Evolutionary conservation across 2,113 vertebrate species (phyloP).

Genomic region (Cardinalis cardinalis): DNA sequence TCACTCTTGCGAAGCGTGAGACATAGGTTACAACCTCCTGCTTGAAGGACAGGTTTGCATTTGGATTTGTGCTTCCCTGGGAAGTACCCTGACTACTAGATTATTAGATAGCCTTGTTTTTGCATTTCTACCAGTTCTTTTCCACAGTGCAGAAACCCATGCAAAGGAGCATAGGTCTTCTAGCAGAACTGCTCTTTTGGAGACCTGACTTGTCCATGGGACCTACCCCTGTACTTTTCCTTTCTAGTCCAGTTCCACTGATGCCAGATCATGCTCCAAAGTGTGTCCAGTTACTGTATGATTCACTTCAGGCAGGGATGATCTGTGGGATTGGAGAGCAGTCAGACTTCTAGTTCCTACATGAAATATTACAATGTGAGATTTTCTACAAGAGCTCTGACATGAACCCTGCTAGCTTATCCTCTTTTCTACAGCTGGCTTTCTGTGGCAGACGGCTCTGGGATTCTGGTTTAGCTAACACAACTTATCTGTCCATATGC

Average conservation of each 20-base stretch:
- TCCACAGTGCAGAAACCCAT: not conserved
- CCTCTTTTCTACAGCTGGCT: not conserved
- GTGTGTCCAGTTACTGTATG: not conserved
- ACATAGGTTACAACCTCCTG: not conserved
- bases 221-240: not conserved
- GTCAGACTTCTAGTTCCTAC: not conserved
- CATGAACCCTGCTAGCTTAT: not conserved
- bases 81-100: fast-evolving
- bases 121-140: not conserved
- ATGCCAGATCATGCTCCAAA: not conserved
- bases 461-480: not conserved
- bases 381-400: not conserved
- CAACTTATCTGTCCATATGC: not conserved
- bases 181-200: not conserved
- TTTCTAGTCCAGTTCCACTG: not conserved
- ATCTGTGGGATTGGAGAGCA: not conserved
- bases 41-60: not conserved
- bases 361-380: not conserved
- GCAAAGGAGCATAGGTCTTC: not conserved
- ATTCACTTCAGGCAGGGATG: not conserved
- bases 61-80: not conserved
- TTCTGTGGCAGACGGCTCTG: not conserved
- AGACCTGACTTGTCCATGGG: not conserved
- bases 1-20: fast-evolving
- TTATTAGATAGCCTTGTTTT: not conserved